Evolutionary conservation across 30 jellyfish, hydroid and myxozoan species (phyloP).

Genomic region (Sanderia malayensis): DNA sequence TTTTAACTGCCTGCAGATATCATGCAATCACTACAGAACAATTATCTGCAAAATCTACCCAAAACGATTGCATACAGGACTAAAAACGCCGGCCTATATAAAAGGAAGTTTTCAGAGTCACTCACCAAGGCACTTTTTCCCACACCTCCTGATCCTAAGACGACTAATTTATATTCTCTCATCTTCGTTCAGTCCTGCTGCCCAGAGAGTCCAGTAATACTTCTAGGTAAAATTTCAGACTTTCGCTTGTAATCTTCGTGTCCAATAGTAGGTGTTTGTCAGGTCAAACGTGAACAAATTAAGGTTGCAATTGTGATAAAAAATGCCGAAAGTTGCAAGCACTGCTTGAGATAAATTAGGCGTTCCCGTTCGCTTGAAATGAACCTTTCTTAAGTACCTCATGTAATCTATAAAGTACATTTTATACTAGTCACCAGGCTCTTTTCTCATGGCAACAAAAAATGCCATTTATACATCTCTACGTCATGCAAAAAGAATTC

Average conservation of each 20-base stretch:
- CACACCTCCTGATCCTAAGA: constrained; percentile 99
- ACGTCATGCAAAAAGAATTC: neutral
- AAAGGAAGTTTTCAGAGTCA: neutral
- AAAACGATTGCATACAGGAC: neutral
- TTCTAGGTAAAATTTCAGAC: neutral
- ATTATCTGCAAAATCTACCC: no score
- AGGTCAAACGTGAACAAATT: neutral
- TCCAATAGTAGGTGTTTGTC: neutral
- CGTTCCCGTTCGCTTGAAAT: neutral
- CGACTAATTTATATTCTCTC: constrained; percentile 97
- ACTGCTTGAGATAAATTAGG: neutral
- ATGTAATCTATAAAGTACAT: no score
- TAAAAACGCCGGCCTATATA: neutral
- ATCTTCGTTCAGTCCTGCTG: constrained; percentile 24
- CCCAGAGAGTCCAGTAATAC: neutral
- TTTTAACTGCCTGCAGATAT: no score
- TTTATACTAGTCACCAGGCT: constrained; percentile 10
- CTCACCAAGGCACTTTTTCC: constrained; percentile 99
- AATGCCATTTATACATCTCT: neutral
- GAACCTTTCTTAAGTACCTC: no score
- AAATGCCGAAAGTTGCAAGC: neutral
- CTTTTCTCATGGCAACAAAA: neutral
- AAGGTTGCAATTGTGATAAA: neutral
- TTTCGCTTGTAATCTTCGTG: neutral
- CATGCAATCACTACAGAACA: no score